Evolutionary conservation across 1,140 invertebrate species (phyloP).

Genomic region (Listronotus bonariensis): DNA sequence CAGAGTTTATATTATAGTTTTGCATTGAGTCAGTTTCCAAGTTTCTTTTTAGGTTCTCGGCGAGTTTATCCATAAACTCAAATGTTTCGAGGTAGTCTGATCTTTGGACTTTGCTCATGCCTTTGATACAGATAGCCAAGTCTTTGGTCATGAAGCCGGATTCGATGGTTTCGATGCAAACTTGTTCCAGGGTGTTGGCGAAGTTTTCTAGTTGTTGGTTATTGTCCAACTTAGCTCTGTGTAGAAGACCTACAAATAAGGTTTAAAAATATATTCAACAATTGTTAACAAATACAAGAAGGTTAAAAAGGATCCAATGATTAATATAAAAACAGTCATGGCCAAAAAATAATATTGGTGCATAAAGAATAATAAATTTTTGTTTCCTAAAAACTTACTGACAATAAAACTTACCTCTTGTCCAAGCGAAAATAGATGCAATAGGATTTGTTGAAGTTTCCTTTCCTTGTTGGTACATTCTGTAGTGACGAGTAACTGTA

Average conservation of each 20-base stretch:
- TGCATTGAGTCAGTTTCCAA: constrained; percentile 47
- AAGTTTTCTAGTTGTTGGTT: constrained; percentile 80
- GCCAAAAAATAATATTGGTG: too few species aligned
- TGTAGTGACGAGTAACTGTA: constrained; percentile 94
- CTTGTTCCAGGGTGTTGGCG: constrained; percentile 81
- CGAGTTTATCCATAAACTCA: constrained; percentile 95
- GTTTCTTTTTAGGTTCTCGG: constrained; percentile 85
- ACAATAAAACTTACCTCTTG: constrained; percentile 82
- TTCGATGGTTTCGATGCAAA: constrained; percentile 95
- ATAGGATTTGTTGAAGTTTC: constrained; percentile 98
- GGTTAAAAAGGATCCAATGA: too few species aligned
- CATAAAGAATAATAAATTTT: too few species aligned
- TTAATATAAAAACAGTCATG: too few species aligned
- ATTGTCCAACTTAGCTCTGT: constrained; percentile 91
- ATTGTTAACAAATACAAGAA: too few species aligned
- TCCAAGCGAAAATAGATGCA: constrained; percentile 99
- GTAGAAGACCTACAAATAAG: constrained; percentile 51
- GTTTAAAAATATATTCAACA: too few species aligned
- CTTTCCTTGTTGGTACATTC: constrained; percentile 92
- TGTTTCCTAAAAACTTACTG: constrained; percentile 14
- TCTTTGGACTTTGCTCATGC: constrained; percentile 79
- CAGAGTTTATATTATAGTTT: too few species aligned
- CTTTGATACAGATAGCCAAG: constrained; percentile 97
- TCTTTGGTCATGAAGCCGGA: constrained; percentile 97
- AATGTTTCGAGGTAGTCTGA: constrained; percentile 96